Evolutionary conservation across 2,113 vertebrate species (phyloP).

Genomic region (Onychostoma macrolepis): DNA sequence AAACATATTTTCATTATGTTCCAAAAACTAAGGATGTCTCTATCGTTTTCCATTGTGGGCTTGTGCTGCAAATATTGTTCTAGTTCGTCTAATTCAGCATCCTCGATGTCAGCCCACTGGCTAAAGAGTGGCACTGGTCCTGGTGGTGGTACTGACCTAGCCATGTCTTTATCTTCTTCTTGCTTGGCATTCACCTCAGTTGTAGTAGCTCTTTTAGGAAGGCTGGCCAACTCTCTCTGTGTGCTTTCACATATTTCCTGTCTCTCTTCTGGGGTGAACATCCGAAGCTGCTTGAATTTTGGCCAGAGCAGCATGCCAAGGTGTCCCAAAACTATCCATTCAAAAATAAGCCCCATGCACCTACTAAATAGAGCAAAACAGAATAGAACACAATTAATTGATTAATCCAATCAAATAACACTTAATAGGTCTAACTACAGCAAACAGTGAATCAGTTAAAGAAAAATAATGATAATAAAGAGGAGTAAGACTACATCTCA

Average conservation of each 20-base stretch:
- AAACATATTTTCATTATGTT: background rate
- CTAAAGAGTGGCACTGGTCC: background rate
- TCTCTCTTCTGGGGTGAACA: background rate
- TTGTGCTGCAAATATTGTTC: background rate
- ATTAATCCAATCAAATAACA: background rate
- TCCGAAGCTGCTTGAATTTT: background rate
- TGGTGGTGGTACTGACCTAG: background rate
- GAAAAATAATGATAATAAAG: background rate
- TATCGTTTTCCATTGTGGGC: background rate
- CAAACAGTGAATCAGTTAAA: background rate
- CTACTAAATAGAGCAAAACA: background rate
- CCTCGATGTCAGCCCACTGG: background rate
- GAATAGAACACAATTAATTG: background rate
- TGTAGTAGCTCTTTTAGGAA: background rate
- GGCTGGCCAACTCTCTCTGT: background rate
- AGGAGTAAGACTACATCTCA: background rate
- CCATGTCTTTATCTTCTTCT: background rate
- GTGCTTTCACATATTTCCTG: background rate
- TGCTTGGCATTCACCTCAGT: conserved; percentile 13
- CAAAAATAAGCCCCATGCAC: background rate
- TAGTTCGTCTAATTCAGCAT: background rate
- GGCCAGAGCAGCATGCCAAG: background rate
- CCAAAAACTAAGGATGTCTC: background rate
- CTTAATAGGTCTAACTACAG: background rate
- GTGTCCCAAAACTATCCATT: background rate